Evolutionary conservation across 2,888 invertebrate genomes (phyloP), one percentile per base, ranked within the genome.

Genomic region (Limnephilus auricula): DNA sequence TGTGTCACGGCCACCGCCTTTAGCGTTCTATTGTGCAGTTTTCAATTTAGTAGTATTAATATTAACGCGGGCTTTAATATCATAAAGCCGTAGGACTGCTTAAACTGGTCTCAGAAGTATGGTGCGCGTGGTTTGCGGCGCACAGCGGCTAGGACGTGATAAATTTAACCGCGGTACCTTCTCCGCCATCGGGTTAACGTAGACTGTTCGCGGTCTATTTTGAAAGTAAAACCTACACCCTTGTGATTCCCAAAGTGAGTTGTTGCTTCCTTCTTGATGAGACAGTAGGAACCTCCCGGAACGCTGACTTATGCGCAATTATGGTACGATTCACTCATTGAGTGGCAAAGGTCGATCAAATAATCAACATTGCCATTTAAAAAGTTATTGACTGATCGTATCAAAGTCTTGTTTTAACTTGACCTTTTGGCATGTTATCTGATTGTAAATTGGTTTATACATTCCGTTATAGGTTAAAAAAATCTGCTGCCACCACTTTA

Each of bases 41-140:
- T 65, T 65, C 65, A 65, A 65, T 65, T 65, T 65, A n/a, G 65
- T 65, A 65, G 65, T 65, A 65, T 65, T 65, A 65, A 65, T 65
- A 65, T 65, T 65, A 65, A 65, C 65, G 65, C 25, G 65, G 65
- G 65, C 25, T 65, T 65, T 25, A 65, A 25, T 65, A 65, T 65
- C 25, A 65, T 65, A 65, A 65, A 65, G 65, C 25, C 65, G 65
- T n/a, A 25, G 65, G 65, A 65, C 65, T n/a, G 65, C 65, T 25
- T 65, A 25, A 65, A 65, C 65, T 65, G n/a, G 65, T 65, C 65
- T n/a, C 65, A 65, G 65, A 65, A 65, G 65, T 65, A 6, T 6
- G 65, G 65, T 65, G 65, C 65, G 65, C 65, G 65, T 4, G 65
- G 65, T 65, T 65, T 65, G 65, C 5, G 65, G 65, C 25, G 65